Evolutionary conservation across 2,888 invertebrate species (phyloP), one percentile per base, ranked within the genome.

Genomic region (Apantesis nais): DNA sequence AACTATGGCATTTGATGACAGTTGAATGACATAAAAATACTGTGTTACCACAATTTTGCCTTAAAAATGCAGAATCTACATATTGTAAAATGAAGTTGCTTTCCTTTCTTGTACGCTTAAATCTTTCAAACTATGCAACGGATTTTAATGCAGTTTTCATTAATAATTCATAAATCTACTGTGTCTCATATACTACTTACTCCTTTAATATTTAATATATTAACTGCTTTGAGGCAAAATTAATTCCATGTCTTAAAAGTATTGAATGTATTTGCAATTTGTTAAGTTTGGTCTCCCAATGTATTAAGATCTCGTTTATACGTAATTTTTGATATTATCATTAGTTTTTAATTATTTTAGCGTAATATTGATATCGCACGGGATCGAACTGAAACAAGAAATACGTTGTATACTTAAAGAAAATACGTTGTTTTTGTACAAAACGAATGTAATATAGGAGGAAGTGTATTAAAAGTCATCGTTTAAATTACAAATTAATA

Each of bases 401-500:
- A 79, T 85, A 88, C 88, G 86, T 90, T 92, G 91, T 92, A 92
- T 93, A 91, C 86, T 86, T 81, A 79, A 81, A 77, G 78, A 70
- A 34, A 55, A 90, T 89, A 89, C 88, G 89, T 92, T 93, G 92
- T 93, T 94, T 81, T 93, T 94, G 92, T 94, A 94, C 92, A 94
- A 89, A 91, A 92, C 88, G 86, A 91, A 89, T 93, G 92, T 93
- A 93, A 92, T 88, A 92, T 94, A 94, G 91, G 87, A 89, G 73
- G 85, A 87, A 91, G 89, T 93, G 91, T 93, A 94, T 93, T 95
- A 95, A 94, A 94, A 94, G 93, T 94, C 93, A 93, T 93, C 86
- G 91, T 93, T 93, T 93, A 93, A 93, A 93, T 94, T 94, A 91
- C 89, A 90, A 92, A 90, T 89, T 88, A 89, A 71, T 74, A 67